Percentiles rank a stretch among this genome's conserved stretches.
Conservation (phyloP, 1,140 invertebrate genomes). For the Drosophila ambigua region DNA sequence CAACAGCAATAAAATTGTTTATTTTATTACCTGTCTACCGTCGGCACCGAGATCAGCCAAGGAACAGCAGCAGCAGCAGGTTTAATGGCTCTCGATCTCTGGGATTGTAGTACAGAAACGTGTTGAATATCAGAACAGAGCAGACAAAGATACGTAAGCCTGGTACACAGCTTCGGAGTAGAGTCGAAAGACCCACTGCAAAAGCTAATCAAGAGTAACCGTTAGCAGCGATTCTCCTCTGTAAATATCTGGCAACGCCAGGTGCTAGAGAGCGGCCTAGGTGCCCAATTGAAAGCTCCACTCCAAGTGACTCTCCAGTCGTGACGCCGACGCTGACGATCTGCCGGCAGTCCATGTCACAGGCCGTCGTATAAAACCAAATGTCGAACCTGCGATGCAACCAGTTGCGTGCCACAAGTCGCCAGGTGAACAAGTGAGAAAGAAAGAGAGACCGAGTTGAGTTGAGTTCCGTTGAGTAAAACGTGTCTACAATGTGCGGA, state of each 20-base stretch:
- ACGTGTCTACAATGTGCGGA: no score
- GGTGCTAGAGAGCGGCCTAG: no score
- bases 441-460: constrained; percentile 18
- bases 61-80: background rate
- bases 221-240: no score
- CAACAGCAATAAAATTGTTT: constrained; percentile 82
- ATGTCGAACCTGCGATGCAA: constrained; percentile 56
- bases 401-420: constrained; percentile 52
- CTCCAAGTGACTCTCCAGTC: background rate
- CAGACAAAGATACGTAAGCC: no score
- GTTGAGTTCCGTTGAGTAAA: no score
- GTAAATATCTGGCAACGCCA: no score
- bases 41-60: constrained; percentile 2
- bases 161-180: no score
- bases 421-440: constrained; percentile 51
- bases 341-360: constrained; percentile 51
- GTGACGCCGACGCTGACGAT: constrained; percentile 5
- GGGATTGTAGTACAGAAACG: no score
- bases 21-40: constrained; percentile 72
- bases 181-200: no score
- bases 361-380: constrained; percentile 66
- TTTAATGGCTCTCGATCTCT: background rate
- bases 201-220: no score
- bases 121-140: no score
- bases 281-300: background rate